A percentile compares a stretch with the other conserved stretches of the same genome.
These are phyloP conservation scores for Machaerirhynchus nigripectus DNA, from an alignment of 2,113 vertebrate genomes.

Conservation along the genomic window DNA sequence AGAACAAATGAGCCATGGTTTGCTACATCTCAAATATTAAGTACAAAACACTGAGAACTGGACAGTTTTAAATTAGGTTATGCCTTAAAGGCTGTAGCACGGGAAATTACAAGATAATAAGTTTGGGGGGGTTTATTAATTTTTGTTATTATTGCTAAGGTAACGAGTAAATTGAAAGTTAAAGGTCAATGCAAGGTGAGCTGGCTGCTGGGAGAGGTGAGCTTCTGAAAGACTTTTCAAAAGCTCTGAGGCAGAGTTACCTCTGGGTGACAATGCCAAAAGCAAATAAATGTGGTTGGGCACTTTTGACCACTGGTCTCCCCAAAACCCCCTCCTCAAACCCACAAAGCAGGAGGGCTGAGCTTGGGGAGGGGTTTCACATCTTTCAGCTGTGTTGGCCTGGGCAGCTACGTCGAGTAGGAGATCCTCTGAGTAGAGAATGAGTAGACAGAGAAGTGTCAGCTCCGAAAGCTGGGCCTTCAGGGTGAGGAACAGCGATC, in stretches of 20 bases:
- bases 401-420: rapidly evolving
- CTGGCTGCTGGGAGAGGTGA: background rate
- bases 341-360: background rate
- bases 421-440: background rate
- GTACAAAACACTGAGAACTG: background rate
- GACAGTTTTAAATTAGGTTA: background rate
- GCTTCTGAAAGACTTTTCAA: background rate
- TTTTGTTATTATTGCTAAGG: background rate
- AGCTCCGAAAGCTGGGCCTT: background rate
- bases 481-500: background rate
- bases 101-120: background rate
- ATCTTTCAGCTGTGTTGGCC: background rate
- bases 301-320: rapidly evolving
- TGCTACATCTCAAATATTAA: background rate
- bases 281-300: background rate
- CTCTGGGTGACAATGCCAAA: background rate
- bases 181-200: background rate
- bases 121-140: background rate
- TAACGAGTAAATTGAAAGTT: background rate
- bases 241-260: background rate
- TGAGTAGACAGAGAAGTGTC: background rate
- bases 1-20: background rate
- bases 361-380: background rate
- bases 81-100: background rate
- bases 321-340: background rate